Conservation (phyloP, 2,797 vertebrate species). For the Danionella dracula region DNA sequence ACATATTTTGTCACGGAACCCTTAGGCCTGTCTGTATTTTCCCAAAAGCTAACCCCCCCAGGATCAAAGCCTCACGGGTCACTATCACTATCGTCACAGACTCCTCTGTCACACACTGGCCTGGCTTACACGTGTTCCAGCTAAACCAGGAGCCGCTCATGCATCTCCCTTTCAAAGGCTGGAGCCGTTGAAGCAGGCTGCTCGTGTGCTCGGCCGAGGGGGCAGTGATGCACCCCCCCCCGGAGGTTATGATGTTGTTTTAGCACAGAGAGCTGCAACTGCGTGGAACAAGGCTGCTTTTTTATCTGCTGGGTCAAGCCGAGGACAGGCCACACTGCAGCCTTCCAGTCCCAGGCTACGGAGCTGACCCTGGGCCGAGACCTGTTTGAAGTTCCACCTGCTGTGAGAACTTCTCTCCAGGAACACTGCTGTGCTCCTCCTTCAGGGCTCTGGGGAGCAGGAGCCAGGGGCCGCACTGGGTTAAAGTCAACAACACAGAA, state of each 20-base stretch:
- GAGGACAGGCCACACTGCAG: constrained; percentile 81
- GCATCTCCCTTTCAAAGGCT: constrained; percentile 59
- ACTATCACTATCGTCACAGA: constrained; percentile 28
- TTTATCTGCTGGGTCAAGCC: constrained; percentile 86
- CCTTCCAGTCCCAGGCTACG: constrained; percentile 82
- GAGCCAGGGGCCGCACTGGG: constrained; percentile 62
- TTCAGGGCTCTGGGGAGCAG: constrained; percentile 65
- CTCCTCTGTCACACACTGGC: constrained; percentile 32
- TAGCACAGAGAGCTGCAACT: constrained; percentile 75
- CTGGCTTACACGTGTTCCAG: constrained; percentile 50
- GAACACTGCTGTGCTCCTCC: constrained; percentile 79
- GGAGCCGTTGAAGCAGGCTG: constrained; percentile 49
- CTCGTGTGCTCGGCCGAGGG: constrained; percentile 48
- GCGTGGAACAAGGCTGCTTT: constrained; percentile 80
- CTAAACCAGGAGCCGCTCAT: constrained; percentile 56
- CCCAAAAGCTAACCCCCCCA: neutral
- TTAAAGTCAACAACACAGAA: constrained; percentile 71
- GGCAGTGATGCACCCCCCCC: constrained; percentile 43
- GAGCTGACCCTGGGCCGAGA: constrained; percentile 82
- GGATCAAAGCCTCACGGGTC: constrained; percentile 8
- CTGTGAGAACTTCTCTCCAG: constrained; percentile 87
- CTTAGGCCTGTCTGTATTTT: too few relatives aligned
- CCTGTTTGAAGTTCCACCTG: constrained; percentile 92
- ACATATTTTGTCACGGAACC: too few relatives aligned
- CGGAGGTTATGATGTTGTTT: constrained; percentile 60